Conservation (phyloP, 2,888 invertebrate genomes). For the Caenorhabditis afra region DNA sequence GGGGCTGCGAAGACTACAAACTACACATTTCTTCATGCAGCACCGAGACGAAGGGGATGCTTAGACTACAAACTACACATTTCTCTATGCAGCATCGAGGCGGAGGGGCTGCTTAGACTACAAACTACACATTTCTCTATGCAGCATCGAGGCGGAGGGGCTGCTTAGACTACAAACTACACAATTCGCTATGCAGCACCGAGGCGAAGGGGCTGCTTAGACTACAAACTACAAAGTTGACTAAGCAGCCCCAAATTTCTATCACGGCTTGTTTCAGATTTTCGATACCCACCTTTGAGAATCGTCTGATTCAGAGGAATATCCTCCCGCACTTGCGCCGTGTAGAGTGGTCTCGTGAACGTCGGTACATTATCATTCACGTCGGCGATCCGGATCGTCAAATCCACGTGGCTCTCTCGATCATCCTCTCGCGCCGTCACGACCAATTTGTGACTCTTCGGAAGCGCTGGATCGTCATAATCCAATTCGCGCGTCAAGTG, state of each 20-base stretch:
- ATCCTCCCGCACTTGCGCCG: constrained; percentile 96
- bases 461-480: constrained; percentile 95
- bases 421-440: constrained; percentile 45
- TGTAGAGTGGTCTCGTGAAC: constrained; percentile 89
- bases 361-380: constrained; percentile 79
- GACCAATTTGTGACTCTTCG: constrained; percentile 88
- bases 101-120: neutral
- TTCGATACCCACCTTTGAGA: constrained; percentile 87
- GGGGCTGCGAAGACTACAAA: neutral
- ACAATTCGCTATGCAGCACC: neutral
- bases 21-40: neutral
- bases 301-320: constrained; percentile 93
- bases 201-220: neutral
- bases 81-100: neutral
- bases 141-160: neutral
- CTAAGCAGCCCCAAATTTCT: too few relatives aligned
- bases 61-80: neutral
- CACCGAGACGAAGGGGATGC: neutral
- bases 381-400: constrained; percentile 70
- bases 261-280: too few relatives aligned
- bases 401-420: constrained; percentile 60
- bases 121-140: neutral
- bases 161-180: constrained; percentile 4
- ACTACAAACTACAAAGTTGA: constrained; percentile 1
- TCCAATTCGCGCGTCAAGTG: constrained; percentile 95